Base-by-base conservation (phyloP, 2,888 invertebrate species). In the Flabesymbios commensalis region DNA sequence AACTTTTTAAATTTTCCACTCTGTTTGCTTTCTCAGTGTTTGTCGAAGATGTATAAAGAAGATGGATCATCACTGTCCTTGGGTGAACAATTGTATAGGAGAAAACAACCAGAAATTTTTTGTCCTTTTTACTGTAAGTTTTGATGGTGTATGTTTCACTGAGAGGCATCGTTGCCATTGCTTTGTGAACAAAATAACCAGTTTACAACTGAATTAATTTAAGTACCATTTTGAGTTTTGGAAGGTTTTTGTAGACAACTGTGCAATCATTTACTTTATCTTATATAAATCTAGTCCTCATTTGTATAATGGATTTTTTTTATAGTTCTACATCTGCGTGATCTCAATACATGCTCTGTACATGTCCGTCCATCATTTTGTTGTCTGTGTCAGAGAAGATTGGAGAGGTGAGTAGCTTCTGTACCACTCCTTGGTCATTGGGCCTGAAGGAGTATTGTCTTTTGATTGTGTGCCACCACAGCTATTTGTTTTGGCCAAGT, bases 51-150 rank as follows among this genome's bases (percentile, higher is more conserved):
- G 90, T 80, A 89, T 91, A 65, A 84, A 88, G 67, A 91, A 91
- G 85, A 92, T 92, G 91, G 91, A 91, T 77, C 91, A 91, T 82
- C 91, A 92, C 78, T 92, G 91, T 84, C 98, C 97, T 0, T 97
- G 96, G 96, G 93, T 99, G 7, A 99, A 99, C 82, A 99, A 99
- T 83, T 99, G 99, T 84, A 96, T 99, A 1, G 99, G 99, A 24
- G 98, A 98, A 84, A 94, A 92, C 80, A 99, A 99, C 86, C 99
- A 99, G 86, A 99, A 99, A 84, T 99, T 92, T 85, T 99, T 99
- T 86, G 96, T 99, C 61, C 87, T 99, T 58, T 99, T 99, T 84
- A 81, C 81, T 28, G 83, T 83, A 72, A 78, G 79, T 78, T 26
- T n/a, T n/a, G n/a, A n/a, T n/a, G n/a, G n/a, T n/a, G n/a, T n/a